These are phyloP conservation scores for Galaxias olidus DNA, from an alignment of 2,797 vertebrate species.

Conservation along the genomic window DNA sequence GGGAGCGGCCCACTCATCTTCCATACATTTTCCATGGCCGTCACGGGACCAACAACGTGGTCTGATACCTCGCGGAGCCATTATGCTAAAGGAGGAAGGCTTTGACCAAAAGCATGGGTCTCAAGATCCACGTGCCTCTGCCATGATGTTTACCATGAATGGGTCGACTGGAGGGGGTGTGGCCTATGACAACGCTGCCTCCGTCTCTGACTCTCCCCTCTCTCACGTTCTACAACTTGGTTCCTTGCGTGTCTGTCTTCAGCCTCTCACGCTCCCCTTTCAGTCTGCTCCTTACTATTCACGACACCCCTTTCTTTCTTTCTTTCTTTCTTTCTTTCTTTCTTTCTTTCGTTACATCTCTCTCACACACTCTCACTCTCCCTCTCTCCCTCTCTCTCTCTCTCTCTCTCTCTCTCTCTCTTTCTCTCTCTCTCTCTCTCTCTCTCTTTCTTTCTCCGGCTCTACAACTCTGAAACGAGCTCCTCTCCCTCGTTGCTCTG, in stretches of 20 bases:
- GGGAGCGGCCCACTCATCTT: not conserved
- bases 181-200: conserved; percentile 27
- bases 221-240: not conserved
- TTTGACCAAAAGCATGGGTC: conserved; percentile 19
- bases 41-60: conserved; percentile 24
- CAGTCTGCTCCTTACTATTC: not conserved
- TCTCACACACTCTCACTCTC: not conserved
- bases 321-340: too few species aligned
- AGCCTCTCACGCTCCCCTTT: not conserved
- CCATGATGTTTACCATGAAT: conserved; percentile 42
- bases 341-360: too few species aligned
- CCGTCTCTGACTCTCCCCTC: conserved; percentile 12
- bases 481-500: not conserved
- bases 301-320: not conserved
- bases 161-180: conserved; percentile 28
- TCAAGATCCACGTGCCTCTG: conserved; percentile 33
- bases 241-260: too few species aligned
- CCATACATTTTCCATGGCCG: conserved; percentile 63
- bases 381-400: not conserved
- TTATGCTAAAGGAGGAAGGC: conserved; percentile 21
- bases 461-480: not conserved
- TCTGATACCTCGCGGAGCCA: conserved; percentile 28
- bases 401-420: not conserved
- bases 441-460: not conserved
- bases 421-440: not conserved